Conservation (phyloP, 2,797 vertebrate genomes). For the Odontamblyopus rebecca region DNA sequence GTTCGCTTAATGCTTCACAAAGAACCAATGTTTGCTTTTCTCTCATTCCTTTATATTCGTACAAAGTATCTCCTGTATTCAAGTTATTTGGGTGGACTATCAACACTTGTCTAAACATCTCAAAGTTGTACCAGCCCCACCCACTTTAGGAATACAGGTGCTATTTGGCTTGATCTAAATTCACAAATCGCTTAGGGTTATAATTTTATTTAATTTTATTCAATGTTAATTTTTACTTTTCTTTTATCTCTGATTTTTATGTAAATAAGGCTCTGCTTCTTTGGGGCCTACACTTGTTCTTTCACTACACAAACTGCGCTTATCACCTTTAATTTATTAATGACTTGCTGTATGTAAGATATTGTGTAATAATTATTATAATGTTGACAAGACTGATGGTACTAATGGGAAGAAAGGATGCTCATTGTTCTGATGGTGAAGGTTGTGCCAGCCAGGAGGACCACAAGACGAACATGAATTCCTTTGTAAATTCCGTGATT, state of each 20-base stretch:
- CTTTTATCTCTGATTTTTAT: conserved; percentile 54
- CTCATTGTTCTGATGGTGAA: conserved; percentile 52
- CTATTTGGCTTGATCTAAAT: conserved; percentile 71
- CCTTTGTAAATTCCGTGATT: conserved; percentile 99
- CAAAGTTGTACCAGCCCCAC: conserved; percentile 45
- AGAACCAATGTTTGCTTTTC: conserved; percentile 36
- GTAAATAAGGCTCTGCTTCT: conserved; percentile 70
- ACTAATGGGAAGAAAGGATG: conserved; percentile 56
- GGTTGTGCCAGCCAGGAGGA: conserved; percentile 60
- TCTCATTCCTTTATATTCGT: conserved; percentile 26
- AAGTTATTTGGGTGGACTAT: conserved; percentile 42
- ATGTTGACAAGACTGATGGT: conserved; percentile 61
- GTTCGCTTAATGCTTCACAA: conserved; percentile 63
- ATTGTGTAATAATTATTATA: conserved; percentile 82
- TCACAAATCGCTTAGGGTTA: conserved; percentile 41
- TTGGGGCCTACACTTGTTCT: conserved; percentile 60
- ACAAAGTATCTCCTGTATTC: conserved; percentile 19
- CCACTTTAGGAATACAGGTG: conserved; percentile 54
- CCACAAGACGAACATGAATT: conserved; percentile 82
- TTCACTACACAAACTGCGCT: conserved; percentile 76
- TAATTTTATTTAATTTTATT: conserved; percentile 25
- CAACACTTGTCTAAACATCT: conserved; percentile 43
- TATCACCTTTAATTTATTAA: conserved; percentile 82
- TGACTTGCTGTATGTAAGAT: conserved; percentile 85
- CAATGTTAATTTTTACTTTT: conserved; percentile 30